Percentiles rank a stretch among this genome's conserved stretches.
Evolutionary conservation across 2,113 vertebrate species (phyloP).

Genomic region (Ia io): DNA sequence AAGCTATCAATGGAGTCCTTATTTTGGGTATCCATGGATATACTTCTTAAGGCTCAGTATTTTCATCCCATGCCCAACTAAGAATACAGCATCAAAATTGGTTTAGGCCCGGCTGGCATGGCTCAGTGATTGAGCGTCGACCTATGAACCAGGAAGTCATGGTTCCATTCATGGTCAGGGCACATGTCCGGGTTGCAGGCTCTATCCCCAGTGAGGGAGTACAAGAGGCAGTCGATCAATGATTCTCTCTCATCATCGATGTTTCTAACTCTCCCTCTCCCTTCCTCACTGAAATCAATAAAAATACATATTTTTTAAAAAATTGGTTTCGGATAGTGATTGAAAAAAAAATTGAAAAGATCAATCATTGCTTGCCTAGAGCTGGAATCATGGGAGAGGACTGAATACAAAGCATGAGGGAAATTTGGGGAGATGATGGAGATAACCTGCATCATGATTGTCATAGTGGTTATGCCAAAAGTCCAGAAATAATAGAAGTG

Average conservation of each 20-base stretch:
- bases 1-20: neutral
- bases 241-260: too few relatives aligned
- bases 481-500: neutral
- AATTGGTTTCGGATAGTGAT: neutral
- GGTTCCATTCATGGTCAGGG: too few relatives aligned
- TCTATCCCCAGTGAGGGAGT: too few relatives aligned
- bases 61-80: neutral
- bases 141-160: too few relatives aligned
- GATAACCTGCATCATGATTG: neutral
- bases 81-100: neutral
- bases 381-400: neutral
- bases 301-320: neutral
- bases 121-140: too few relatives aligned
- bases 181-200: too few relatives aligned
- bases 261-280: too few relatives aligned
- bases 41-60: neutral
- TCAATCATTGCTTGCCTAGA: neutral
- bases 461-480: neutral
- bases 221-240: too few relatives aligned
- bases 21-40: neutral
- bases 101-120: too few relatives aligned
- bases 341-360: neutral
- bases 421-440: neutral
- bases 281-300: too few relatives aligned
- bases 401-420: neutral